Evolutionary conservation across 2,797 vertebrate genomes (phyloP).

Genomic region (Masticophis lateralis): DNA sequence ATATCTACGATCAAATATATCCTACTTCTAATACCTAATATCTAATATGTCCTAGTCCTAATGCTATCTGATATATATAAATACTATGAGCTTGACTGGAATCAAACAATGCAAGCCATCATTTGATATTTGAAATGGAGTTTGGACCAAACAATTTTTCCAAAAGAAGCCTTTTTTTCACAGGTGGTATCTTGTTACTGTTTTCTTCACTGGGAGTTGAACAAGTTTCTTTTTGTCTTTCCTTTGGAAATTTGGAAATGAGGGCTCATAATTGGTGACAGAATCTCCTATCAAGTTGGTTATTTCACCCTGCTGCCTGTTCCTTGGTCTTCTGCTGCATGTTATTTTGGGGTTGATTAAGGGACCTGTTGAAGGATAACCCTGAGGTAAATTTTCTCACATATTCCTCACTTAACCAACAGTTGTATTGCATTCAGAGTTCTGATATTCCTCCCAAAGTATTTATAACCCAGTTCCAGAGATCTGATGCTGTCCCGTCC

Average conservation of each 20-base stretch:
- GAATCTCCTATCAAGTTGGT: background rate
- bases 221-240: background rate
- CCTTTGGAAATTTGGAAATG: background rate
- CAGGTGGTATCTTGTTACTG: background rate
- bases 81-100: background rate
- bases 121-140: slow-evolving; percentile 13
- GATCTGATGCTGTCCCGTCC: too few relatives aligned
- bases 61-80: too few relatives aligned
- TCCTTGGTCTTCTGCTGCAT: background rate
- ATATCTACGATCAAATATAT: too few relatives aligned
- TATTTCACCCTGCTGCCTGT: rapidly evolving
- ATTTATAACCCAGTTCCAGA: too few relatives aligned
- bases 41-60: too few relatives aligned
- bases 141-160: slow-evolving; percentile 64
- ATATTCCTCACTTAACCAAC: background rate
- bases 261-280: slow-evolving; percentile 49
- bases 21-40: too few relatives aligned
- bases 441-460: background rate
- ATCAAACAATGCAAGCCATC: background rate
- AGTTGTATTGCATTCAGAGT: too few relatives aligned
- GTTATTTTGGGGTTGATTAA: background rate
- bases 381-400: background rate
- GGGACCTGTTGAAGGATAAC: background rate
- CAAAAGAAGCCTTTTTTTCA: slow-evolving; percentile 53
- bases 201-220: background rate